Conservation (phyloP, 2,888 invertebrate genomes). For the Tortricodes alternella region DNA sequence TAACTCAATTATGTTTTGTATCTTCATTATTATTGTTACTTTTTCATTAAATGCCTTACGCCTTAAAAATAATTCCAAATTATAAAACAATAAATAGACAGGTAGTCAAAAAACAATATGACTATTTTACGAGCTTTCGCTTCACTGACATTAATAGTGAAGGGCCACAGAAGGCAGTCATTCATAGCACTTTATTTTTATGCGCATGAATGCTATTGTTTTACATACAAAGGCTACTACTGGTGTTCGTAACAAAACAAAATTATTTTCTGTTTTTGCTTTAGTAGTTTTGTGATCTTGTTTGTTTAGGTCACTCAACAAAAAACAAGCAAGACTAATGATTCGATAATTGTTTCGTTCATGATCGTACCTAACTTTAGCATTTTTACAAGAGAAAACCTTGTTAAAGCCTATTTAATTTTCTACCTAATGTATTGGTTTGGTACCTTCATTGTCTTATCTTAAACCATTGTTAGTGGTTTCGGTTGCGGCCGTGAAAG, state of each 20-base stretch:
- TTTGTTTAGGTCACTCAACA: not conserved
- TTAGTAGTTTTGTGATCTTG: conserved; percentile 16
- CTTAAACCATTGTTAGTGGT: too few species aligned
- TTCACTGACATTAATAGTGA: conserved; percentile 55
- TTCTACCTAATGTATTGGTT: too few species aligned
- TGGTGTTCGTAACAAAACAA: conserved; percentile 38
- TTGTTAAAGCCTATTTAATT: too few species aligned
- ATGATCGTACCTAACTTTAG: too few species aligned
- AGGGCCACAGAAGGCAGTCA: conserved; percentile 59
- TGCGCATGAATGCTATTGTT: conserved; percentile 44
- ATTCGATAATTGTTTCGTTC: too few species aligned
- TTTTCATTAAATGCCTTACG: too few species aligned
- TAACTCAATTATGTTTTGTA: too few species aligned
- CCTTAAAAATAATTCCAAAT: not conserved
- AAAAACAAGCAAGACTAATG: too few species aligned
- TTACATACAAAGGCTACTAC: conserved; percentile 47
- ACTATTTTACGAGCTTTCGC: conserved; percentile 52
- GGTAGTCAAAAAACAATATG: conserved; percentile 30
- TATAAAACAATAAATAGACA: not conserved
- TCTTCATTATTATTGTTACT: too few species aligned
- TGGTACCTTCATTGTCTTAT: too few species aligned
- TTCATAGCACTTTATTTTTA: conserved; percentile 62
- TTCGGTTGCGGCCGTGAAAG: too few species aligned
- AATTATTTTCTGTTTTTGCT: conserved; percentile 32
- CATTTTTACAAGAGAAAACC: too few species aligned